Percentiles rank a stretch among this genome's conserved stretches.
Conservation (phyloP, 2,797 vertebrate genomes). For the Diplodus puntazzo region DNA sequence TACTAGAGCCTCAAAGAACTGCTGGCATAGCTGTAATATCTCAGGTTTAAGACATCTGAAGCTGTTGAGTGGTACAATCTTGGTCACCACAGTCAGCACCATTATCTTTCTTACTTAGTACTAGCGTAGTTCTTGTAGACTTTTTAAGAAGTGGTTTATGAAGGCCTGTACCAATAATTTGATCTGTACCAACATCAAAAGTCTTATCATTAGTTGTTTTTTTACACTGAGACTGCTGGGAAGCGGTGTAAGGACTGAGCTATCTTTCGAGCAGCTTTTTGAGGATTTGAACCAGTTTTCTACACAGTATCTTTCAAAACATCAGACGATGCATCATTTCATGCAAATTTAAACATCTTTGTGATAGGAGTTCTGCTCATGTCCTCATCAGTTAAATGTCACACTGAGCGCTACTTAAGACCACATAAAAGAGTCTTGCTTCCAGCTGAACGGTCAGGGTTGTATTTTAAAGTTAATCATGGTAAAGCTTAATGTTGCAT, state of each 20-base stretch:
- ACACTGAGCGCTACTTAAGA: neutral
- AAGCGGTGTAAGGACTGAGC: neutral
- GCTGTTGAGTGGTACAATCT: neutral
- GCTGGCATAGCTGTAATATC: neutral
- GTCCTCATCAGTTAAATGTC: conserved; percentile 25
- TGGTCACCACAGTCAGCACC: neutral
- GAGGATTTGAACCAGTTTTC: too few relatives aligned
- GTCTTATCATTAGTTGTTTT: neutral
- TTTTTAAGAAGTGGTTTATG: neutral
- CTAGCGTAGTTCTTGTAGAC: neutral
- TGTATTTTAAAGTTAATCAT: conserved; percentile 39
- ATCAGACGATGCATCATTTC: neutral
- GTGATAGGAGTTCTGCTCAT: neutral
- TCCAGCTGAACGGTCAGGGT: conserved; percentile 21
- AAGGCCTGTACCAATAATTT: neutral
- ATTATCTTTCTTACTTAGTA: neutral
- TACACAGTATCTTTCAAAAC: neutral
- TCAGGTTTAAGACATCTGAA: neutral
- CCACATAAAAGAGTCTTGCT: conserved; percentile 6
- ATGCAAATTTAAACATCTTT: neutral
- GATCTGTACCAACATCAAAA: neutral
- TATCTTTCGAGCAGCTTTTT: neutral
- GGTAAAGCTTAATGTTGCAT: conserved; percentile 23
- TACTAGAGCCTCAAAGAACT: neutral
- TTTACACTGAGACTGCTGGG: neutral